Evolutionary conservation across 2,888 invertebrate genomes (phyloP).

Genomic region (Arctia plantaginis): DNA sequence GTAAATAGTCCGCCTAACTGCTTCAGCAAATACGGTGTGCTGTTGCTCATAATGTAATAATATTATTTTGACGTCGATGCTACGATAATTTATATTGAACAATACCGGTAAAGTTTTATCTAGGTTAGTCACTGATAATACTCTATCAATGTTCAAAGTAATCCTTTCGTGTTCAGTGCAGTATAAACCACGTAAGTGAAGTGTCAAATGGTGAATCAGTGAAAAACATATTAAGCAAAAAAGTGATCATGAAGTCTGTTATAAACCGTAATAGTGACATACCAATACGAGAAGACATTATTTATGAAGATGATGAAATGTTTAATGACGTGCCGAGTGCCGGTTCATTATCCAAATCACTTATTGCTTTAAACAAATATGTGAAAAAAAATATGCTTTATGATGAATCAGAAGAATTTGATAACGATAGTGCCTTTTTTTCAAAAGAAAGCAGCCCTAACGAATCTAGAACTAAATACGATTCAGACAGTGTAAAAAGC

Average conservation of each 20-base stretch:
- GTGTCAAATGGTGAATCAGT: conserved; percentile 58
- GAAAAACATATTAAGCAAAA: conserved; percentile 41
- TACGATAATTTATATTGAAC: conserved; percentile 36
- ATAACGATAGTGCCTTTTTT: conserved; percentile 75
- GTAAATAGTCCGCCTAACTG: conserved; percentile 76
- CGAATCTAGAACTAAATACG: conserved; percentile 72
- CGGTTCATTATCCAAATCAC: conserved; percentile 75
- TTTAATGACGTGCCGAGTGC: conserved; percentile 75
- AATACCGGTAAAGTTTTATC: conserved; percentile 69
- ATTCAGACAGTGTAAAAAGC: conserved; percentile 73
- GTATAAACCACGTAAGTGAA: conserved; percentile 58
- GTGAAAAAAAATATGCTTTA: conserved; percentile 79
- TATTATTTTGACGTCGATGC: conserved; percentile 42
- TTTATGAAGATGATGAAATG: conserved; percentile 76
- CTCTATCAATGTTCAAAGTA: conserved; percentile 55
- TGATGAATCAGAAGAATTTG: conserved; percentile 67
- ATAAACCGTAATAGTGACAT: conserved; percentile 41
- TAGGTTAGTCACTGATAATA: conserved; percentile 63
- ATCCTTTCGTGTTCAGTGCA: conserved; percentile 64
- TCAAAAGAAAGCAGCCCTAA: conserved; percentile 81
- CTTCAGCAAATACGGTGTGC: conserved; percentile 66
- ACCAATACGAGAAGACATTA: conserved; percentile 46
- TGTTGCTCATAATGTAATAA: conserved; percentile 56
- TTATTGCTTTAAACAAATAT: conserved; percentile 78
- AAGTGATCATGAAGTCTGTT: conserved; percentile 59